These are phyloP conservation scores for Nephila pilipes DNA, from an alignment of 1,140 invertebrate genomes.

Conservation along the genomic window DNA sequence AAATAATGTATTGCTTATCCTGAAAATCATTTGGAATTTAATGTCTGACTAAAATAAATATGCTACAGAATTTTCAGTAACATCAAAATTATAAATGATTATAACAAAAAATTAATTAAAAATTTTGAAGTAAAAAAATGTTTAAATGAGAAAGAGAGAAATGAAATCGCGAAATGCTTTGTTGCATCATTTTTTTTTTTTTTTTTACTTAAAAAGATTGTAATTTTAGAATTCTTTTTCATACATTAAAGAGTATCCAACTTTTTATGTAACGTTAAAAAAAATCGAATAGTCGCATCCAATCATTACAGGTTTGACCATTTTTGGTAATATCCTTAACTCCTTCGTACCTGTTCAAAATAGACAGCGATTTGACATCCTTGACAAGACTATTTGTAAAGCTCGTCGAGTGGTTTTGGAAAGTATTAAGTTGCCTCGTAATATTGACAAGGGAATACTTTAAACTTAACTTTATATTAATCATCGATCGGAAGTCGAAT, in stretches of 20 bases:
- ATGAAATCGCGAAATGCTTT: background rate
- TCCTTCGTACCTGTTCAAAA: background rate
- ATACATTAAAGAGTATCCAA: background rate
- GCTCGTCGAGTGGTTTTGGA: conserved; percentile 9
- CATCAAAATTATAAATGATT: too few relatives aligned
- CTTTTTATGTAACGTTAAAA: background rate
- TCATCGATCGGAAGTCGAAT: background rate
- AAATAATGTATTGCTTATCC: too few relatives aligned
- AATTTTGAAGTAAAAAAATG: background rate
- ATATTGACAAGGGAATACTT: background rate
- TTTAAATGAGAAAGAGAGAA: background rate
- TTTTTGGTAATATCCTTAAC: background rate
- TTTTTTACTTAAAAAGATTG: background rate
- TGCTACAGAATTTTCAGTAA: too few relatives aligned
- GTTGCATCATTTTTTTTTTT: background rate
- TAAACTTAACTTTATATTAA: conserved; percentile 8
- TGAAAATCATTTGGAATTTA: too few relatives aligned
- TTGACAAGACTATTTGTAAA: conserved; percentile 13
- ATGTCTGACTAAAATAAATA: too few relatives aligned
- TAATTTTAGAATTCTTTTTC: background rate
- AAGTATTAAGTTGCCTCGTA: conserved; percentile 2
- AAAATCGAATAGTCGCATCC: background rate
- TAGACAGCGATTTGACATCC: background rate
- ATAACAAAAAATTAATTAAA: background rate
- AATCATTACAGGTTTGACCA: too few relatives aligned